Evolutionary conservation across 2,113 vertebrate genomes (phyloP).

Genomic region (Callorhinus ursinus): DNA sequence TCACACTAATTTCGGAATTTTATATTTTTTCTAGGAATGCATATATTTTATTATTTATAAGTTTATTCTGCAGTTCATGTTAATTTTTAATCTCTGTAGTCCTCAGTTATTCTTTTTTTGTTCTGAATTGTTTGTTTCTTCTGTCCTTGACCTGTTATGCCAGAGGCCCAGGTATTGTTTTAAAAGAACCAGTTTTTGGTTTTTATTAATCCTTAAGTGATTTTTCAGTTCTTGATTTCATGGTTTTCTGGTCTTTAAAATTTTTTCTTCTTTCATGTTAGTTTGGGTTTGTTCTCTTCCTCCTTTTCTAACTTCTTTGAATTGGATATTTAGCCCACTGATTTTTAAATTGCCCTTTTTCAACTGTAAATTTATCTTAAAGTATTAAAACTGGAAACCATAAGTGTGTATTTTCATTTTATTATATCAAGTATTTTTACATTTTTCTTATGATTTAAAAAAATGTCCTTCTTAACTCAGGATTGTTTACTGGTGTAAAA

Average conservation of each 20-base stretch:
- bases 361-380: background rate
- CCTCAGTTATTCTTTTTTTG: background rate
- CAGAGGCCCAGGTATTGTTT: background rate
- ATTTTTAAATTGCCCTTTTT: background rate
- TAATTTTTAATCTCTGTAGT: background rate
- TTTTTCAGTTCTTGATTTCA: background rate
- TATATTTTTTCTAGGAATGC: background rate
- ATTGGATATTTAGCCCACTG: background rate
- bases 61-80: background rate
- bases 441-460: background rate
- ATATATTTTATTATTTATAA: background rate
- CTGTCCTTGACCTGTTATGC: background rate
- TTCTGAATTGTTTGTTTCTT: background rate
- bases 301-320: background rate
- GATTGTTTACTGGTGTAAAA: background rate
- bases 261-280: background rate
- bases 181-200: background rate
- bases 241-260: background rate
- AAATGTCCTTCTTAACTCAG: background rate
- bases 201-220: background rate
- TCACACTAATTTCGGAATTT: background rate
- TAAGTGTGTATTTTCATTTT: background rate
- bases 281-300: background rate
- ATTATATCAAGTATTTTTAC: background rate
- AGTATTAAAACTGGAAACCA: background rate